Evolutionary conservation across 1,140 invertebrate genomes (phyloP).

Genomic region (Cotesia vestalis): DNA sequence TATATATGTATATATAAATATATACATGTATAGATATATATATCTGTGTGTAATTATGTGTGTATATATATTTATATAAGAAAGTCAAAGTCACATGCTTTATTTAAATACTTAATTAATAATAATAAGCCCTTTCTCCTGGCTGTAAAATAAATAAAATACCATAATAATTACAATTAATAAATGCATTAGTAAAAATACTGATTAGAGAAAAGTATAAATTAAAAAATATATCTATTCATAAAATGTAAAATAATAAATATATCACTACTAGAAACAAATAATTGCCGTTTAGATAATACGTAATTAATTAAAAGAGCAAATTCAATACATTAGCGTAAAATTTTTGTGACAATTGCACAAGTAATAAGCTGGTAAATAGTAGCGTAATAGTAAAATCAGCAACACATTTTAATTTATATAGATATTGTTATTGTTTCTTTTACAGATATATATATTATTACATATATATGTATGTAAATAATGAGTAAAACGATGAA

Average conservation of each 20-base stretch:
- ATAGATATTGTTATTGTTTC: too few relatives aligned
- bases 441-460: too few relatives aligned
- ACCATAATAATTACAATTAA: constrained; percentile 49
- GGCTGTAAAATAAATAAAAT: constrained; percentile 65
- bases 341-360: constrained; percentile 10
- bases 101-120: constrained; percentile 2
- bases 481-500: too few relatives aligned
- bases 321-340: too few relatives aligned
- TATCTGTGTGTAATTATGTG: background rate
- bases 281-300: constrained; percentile 33
- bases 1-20: constrained; percentile 45
- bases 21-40: constrained; percentile 17
- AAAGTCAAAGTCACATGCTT: constrained; percentile 55
- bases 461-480: too few relatives aligned
- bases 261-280: constrained; percentile 42
- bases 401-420: background rate
- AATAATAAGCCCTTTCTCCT: constrained; percentile 64
- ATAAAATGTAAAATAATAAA: constrained; percentile 32
- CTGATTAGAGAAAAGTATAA: constrained; percentile 51
- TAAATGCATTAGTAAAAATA: constrained; percentile 64
- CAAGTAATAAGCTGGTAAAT: background rate
- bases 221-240: constrained; percentile 49
- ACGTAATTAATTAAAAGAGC: background rate
- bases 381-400: background rate
- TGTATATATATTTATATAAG: constrained; percentile 49